These are phyloP conservation scores for Oncorhynchus mykiss DNA, from an alignment of 2,113 vertebrate genomes.

Conservation along the genomic window DNA sequence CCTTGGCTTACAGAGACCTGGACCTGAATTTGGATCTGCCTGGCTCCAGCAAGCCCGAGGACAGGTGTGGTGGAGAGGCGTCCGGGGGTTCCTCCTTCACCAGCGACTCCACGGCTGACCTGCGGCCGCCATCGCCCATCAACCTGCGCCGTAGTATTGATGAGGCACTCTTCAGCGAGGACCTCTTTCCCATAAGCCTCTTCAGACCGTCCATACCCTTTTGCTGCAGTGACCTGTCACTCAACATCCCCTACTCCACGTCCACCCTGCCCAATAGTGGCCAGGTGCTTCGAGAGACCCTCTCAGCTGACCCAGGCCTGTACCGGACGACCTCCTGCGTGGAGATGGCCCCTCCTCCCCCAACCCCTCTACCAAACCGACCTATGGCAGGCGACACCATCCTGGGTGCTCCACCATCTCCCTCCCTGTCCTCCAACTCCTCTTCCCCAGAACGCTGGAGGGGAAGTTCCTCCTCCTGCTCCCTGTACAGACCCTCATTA, in stretches of 20 bases:
- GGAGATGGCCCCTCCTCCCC: slow-evolving; percentile 55
- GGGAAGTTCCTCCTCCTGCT: slow-evolving; percentile 73
- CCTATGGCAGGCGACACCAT: slow-evolving; percentile 24
- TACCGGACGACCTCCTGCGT: slow-evolving; percentile 77
- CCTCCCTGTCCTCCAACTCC: slow-evolving; percentile 58
- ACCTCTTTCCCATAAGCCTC: slow-evolving; percentile 78
- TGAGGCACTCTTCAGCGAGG: slow-evolving; percentile 85
- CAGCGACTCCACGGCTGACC: slow-evolving; percentile 83
- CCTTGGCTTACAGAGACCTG: slow-evolving; percentile 67
- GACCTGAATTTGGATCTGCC: slow-evolving; percentile 51
- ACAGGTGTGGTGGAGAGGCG: slow-evolving; percentile 42
- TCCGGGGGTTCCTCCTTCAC: slow-evolving; percentile 74
- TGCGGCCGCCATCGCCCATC: slow-evolving; percentile 86
- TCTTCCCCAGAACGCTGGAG: slow-evolving; percentile 77
- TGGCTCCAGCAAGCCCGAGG: slow-evolving; percentile 43
- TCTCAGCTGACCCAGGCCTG: slow-evolving; percentile 68
- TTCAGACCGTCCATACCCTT: slow-evolving; percentile 66
- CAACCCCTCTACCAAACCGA: slow-evolving; percentile 34
- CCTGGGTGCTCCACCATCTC: slow-evolving; percentile 54
- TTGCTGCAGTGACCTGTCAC: slow-evolving; percentile 65
- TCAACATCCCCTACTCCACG: slow-evolving; percentile 50
- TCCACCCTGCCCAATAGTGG: slow-evolving; percentile 52
- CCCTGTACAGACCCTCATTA: slow-evolving; percentile 74
- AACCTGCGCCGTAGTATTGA: slow-evolving; percentile 89
- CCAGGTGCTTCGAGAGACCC: slow-evolving; percentile 59